Evolutionary conservation across 2,113 vertebrate genomes (phyloP).

Genomic region (Lucifuga dentata): DNA sequence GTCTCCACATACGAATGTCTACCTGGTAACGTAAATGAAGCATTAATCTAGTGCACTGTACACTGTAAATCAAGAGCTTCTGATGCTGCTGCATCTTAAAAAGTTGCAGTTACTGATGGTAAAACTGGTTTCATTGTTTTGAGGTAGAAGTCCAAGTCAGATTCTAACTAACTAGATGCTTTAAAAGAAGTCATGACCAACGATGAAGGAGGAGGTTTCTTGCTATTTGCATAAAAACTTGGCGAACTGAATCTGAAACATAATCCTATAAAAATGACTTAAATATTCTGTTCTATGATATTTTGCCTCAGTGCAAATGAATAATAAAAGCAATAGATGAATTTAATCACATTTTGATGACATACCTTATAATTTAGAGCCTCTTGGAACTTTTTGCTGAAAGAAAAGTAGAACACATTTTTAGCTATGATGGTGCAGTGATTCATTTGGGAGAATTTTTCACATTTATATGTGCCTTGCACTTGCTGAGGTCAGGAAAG

Average conservation of each 20-base stretch:
- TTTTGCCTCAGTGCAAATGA: slow-evolving; percentile 18
- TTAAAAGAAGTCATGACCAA: slow-evolving; percentile 4
- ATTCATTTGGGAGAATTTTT: not conserved
- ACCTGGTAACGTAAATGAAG: too few relatives aligned
- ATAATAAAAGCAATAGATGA: slow-evolving; percentile 23
- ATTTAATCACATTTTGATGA: slow-evolving; percentile 25
- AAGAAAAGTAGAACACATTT: slow-evolving; percentile 19
- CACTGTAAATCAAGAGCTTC: too few relatives aligned
- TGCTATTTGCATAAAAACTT: not conserved
- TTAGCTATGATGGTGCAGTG: not conserved
- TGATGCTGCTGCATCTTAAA: not conserved
- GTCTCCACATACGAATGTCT: too few relatives aligned
- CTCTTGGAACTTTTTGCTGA: slow-evolving; percentile 89
- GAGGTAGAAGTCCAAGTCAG: not conserved
- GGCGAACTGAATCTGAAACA: slow-evolving; percentile 6
- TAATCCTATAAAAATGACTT: slow-evolving; percentile 6
- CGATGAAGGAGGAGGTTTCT: not conserved
- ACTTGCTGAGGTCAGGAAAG: not conserved
- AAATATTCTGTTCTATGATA: slow-evolving; percentile 36
- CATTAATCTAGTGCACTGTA: too few relatives aligned
- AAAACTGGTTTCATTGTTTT: not conserved
- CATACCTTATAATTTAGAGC: slow-evolving; percentile 94
- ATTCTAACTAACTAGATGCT: not conserved
- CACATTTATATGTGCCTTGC: not conserved
- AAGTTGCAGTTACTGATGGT: not conserved